Base-by-base conservation (phyloP, 92 coral and sea anemone genomes). In the Virgularia gustaviana region DNA sequence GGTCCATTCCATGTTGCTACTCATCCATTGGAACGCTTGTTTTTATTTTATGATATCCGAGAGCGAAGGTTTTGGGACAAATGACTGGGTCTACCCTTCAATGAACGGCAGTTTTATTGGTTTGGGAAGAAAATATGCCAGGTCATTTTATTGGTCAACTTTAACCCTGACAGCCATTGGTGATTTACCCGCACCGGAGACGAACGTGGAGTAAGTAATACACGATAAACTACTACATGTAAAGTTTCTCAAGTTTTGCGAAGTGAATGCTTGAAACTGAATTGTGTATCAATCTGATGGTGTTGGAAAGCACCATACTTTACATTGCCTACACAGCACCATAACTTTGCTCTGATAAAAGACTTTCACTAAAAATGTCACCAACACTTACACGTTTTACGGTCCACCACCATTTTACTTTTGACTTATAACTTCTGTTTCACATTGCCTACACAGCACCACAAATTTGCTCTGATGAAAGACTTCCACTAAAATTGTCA, bases 151-250 rank as follows among this genome's bases (percentile, higher is more conserved):
- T 16, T 66, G 73, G 73, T 66, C 73, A 31, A 66, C 73, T 12
- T 41, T 66, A 29, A 66, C 73, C 6, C 58, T 66, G 39, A 66
- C 73, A 1, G 73, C 73, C 0, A 66, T 66, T 22, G 73, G 73
- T 12, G 73, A 66, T 47, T 41, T 66, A 15, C 73, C 73, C 0
- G 42, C 73, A 0, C 73, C 73, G 1, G 36, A 28, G 36, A 66
- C 73, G 1, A 31, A 66, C 22, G 36, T 66, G 0, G 97, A 91
- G 97, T 91, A 80, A 86, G 97, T 49, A 22, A n/a, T n/a, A n/a
- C n/a, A n/a, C n/a, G n/a, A n/a, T n/a, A 36, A 27, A 49, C 52
- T 31, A 23, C 36, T 36, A 8, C 2, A 22, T 35, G 8, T 16
- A 71, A 53, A 49, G 11, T 9, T 43, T n/a, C n/a, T n/a, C n/a